phyloP scores from a whole-genome alignment of 2,888 invertebrate genomes.

The Achlya flavicornis region DNA sequence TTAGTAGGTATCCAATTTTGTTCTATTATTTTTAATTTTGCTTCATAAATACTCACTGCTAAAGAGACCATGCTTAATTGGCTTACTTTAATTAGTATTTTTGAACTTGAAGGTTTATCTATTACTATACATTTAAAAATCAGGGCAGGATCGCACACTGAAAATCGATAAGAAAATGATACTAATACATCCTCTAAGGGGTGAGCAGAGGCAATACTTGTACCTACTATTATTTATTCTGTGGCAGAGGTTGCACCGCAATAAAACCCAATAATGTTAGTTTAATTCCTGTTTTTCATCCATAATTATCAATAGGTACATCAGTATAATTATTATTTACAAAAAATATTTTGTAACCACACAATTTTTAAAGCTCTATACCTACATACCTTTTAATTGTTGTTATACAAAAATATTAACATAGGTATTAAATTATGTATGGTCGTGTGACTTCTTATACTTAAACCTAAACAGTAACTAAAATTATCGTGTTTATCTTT shows the following conservation, averaged over 20 bases:
- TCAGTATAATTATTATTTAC: constrained; percentile 2
- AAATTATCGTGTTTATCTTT: neutral
- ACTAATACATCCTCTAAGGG: too few relatives aligned
- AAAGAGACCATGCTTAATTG: too few relatives aligned
- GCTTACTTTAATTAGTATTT: too few relatives aligned
- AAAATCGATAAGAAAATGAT: too few relatives aligned
- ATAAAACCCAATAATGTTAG: neutral
- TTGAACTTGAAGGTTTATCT: too few relatives aligned
- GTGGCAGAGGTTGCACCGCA: neutral
- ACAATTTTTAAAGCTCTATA: neutral
- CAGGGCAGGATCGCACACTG: too few relatives aligned
- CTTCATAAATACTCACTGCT: too few relatives aligned
- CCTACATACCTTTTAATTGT: neutral
- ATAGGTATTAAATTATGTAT: neutral
- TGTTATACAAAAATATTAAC: neutral
- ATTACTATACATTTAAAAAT: too few relatives aligned
- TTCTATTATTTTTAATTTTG: too few relatives aligned
- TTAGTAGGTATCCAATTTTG: too few relatives aligned
- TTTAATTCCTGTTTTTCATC: constrained; percentile 4
- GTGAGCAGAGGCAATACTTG: too few relatives aligned
- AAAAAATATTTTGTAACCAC: neutral
- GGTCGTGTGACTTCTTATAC: neutral
- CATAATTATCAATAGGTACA: neutral
- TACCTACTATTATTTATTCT: too few relatives aligned
- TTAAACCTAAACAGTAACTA: neutral